These are phyloP conservation scores for Drosophila ambigua DNA, from an alignment of 1,140 invertebrate species.

Conservation along the genomic window DNA sequence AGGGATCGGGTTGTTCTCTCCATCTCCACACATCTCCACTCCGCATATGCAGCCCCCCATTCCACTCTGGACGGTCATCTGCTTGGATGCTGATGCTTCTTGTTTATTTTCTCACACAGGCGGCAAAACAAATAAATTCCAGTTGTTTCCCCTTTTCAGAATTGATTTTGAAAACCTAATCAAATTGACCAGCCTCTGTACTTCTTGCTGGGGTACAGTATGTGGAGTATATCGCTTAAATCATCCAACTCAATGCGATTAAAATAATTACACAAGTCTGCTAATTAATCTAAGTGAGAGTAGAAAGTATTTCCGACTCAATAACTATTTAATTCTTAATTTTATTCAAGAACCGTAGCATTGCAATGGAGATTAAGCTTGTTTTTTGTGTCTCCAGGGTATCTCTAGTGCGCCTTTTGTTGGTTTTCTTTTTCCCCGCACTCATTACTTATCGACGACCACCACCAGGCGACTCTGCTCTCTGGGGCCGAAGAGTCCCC, in stretches of 20 bases:
- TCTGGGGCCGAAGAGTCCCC: slow-evolving; percentile 4
- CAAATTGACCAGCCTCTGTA: slow-evolving; percentile 55
- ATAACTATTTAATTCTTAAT: too few relatives aligned
- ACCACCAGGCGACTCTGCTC: slow-evolving; percentile 27
- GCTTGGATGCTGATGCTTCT: slow-evolving; percentile 27
- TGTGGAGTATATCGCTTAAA: slow-evolving; percentile 2
- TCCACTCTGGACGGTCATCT: slow-evolving; percentile 2
- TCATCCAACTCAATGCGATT: neutral
- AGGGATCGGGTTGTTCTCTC: slow-evolving; percentile 5
- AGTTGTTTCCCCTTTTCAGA: slow-evolving; percentile 37
- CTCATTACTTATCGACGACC: slow-evolving; percentile 31
- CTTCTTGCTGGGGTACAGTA: slow-evolving; percentile 1
- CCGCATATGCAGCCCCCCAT: slow-evolving; percentile 1
- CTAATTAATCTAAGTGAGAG: too few relatives aligned
- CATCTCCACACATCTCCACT: neutral
- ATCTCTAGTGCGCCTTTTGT: slow-evolving; percentile 4
- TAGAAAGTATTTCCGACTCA: too few relatives aligned
- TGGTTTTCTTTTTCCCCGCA: neutral
- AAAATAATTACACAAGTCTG: too few relatives aligned
- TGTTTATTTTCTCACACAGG: slow-evolving; percentile 78
- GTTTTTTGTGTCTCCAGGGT: neutral
- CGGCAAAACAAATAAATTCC: slow-evolving; percentile 69
- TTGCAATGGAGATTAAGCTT: too few relatives aligned
- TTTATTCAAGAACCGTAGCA: too few relatives aligned
- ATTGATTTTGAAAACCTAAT: slow-evolving; percentile 80